These are phyloP conservation scores for Trichechus manatus DNA, from an alignment of 2,113 vertebrate species.

Conservation along the genomic window DNA sequence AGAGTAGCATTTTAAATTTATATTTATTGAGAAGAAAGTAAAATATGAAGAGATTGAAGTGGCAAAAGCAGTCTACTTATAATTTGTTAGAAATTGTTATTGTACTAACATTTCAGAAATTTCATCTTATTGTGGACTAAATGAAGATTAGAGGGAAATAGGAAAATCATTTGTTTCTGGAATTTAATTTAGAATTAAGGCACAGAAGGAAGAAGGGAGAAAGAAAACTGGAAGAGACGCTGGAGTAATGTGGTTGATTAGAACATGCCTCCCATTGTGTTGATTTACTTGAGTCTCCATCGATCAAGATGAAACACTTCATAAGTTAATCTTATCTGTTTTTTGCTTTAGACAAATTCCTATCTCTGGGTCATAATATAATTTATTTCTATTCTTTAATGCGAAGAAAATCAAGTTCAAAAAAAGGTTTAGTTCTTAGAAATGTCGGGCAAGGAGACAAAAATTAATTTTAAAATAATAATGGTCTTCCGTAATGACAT, in stretches of 20 bases:
- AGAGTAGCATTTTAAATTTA: not conserved
- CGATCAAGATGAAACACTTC: not conserved
- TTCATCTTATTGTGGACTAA: not conserved
- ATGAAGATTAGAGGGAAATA: not conserved
- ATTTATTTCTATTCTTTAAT: not conserved
- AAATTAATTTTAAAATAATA: not conserved
- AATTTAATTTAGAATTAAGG: conserved; percentile 46
- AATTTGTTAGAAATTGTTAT: not conserved
- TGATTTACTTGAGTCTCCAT: not conserved
- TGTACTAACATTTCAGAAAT: not conserved
- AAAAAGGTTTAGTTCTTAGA: not conserved
- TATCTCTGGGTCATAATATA: not conserved
- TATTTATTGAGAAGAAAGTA: conserved; percentile 45
- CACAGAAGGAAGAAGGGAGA: not conserved
- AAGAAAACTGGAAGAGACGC: not conserved
- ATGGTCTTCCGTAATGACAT: not conserved
- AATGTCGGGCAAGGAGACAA: not conserved
- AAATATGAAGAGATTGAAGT: not conserved
- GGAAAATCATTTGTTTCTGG: not conserved
- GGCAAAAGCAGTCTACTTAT: not conserved
- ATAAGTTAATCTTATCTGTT: not conserved
- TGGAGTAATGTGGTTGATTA: not conserved
- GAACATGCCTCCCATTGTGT: not conserved
- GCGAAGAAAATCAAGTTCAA: not conserved
- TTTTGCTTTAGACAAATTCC: not conserved